Evolutionary conservation across 2,113 vertebrate species (phyloP).

Genomic region (Saguinus midas): DNA sequence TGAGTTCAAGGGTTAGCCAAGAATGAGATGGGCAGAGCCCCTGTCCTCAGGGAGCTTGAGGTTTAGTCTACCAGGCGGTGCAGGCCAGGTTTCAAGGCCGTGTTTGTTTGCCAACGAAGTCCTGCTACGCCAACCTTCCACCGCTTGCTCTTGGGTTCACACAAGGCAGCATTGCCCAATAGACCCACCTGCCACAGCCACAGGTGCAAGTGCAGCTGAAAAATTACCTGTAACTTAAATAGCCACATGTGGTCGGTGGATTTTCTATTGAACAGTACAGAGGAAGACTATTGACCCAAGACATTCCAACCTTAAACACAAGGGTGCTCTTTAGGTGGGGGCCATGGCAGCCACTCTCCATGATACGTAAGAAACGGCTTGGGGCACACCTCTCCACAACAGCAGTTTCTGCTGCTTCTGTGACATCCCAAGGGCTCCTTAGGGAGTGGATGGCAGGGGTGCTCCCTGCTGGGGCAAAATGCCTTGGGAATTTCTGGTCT

Average conservation of each 20-base stretch:
- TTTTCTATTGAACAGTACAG: not conserved
- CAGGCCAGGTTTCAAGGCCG: not conserved
- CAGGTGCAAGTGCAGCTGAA: not conserved
- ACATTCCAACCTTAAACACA: not conserved
- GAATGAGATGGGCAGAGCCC: not conserved
- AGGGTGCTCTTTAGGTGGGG: not conserved
- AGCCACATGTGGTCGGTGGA: not conserved
- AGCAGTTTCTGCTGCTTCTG: not conserved
- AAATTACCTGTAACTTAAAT: not conserved
- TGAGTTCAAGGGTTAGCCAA: not conserved
- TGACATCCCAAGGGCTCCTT: not conserved
- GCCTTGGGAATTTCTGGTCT: not conserved
- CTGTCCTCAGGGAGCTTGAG: not conserved
- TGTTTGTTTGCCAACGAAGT: no score
- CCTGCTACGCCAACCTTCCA: no score
- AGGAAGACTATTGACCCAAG: not conserved
- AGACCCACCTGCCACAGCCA: rapidly evolving
- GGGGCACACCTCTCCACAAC: not conserved
- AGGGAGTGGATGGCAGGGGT: not conserved
- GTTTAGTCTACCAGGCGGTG: not conserved
- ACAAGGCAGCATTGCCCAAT: rapidly evolving
- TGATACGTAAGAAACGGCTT: rapidly evolving
- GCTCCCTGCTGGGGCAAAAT: not conserved
- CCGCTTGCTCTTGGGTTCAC: rapidly evolving
- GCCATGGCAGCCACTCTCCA: rapidly evolving